A percentile compares a stretch with the other conserved stretches of the same genome.
Conservation (phyloP, 2,113 vertebrate genomes). For the Microcebus tavaratra region DNA sequence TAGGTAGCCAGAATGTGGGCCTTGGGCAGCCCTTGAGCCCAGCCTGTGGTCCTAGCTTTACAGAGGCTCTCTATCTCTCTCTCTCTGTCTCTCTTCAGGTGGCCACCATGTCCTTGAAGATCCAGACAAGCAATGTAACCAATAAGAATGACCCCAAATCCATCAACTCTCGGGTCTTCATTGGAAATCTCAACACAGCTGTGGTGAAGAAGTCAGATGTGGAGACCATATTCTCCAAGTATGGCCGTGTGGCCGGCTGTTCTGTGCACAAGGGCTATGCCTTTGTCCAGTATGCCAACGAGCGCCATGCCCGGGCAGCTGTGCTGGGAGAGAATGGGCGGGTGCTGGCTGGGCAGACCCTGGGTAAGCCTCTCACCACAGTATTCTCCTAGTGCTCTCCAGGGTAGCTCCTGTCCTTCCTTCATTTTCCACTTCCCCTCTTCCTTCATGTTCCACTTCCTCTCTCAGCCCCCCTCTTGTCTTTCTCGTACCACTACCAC, state of each 20-base stretch:
- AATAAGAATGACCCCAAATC: conserved; percentile 98
- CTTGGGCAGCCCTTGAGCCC: neutral
- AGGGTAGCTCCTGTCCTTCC: neutral
- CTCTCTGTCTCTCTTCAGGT: conserved; percentile 64
- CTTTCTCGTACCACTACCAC: neutral
- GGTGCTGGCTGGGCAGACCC: conserved; percentile 92
- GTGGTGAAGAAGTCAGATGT: conserved; percentile 96
- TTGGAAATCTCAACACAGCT: conserved; percentile 96
- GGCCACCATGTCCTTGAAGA: conserved; percentile 93
- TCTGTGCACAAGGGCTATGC: conserved; percentile 95
- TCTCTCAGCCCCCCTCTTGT: neutral
- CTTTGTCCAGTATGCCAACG: conserved; percentile 95
- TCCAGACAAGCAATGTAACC: conserved; percentile 96
- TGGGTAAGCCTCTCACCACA: conserved; percentile 84
- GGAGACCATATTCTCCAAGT: conserved; percentile 95
- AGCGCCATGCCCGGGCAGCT: conserved; percentile 92
- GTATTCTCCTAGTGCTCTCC: neutral
- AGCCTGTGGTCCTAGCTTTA: neutral
- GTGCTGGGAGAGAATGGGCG: conserved; percentile 95
- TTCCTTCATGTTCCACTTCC: neutral
- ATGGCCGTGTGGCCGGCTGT: conserved; percentile 94
- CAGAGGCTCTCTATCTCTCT: neutral
- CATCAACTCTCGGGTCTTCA: conserved; percentile 96
- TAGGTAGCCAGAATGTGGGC: neutral
- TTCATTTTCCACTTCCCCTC: neutral